These are phyloP conservation scores for Hyaena hyaena DNA, from an alignment of 2,113 vertebrate species.

Conservation along the genomic window DNA sequence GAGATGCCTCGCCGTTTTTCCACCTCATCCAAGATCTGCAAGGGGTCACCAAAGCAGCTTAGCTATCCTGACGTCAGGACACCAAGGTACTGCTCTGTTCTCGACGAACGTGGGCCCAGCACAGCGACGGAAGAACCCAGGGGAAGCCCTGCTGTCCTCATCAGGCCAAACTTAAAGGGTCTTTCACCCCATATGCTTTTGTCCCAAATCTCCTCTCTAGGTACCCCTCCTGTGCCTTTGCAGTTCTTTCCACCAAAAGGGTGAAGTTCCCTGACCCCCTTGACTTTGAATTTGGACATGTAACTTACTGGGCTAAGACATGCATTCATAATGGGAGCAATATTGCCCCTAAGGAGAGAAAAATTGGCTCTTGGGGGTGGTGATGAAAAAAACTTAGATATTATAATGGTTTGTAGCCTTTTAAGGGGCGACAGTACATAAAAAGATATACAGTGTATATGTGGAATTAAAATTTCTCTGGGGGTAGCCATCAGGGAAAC, in stretches of 20 bases:
- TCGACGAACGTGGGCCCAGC: background rate
- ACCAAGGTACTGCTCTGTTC: too few species aligned
- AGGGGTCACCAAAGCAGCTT: conserved; percentile 44
- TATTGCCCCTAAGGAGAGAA: background rate
- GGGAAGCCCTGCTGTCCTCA: background rate
- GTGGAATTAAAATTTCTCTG: background rate
- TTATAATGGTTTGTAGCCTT: background rate
- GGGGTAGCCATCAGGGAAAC: background rate
- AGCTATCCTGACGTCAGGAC: background rate
- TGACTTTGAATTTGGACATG: background rate
- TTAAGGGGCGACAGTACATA: background rate
- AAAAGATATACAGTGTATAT: background rate
- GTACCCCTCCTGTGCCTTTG: background rate
- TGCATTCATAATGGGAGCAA: background rate
- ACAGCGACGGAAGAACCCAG: accelerated
- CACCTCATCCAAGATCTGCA: conserved; percentile 97
- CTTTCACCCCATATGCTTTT: too few species aligned
- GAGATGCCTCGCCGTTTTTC: conserved; percentile 98
- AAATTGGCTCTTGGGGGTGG: background rate
- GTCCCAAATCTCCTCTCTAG: accelerated
- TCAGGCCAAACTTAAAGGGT: background rate
- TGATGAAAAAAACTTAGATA: background rate
- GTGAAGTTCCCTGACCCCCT: background rate
- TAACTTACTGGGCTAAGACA: background rate
- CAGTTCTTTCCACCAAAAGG: background rate